Base-by-base conservation (phyloP, 1,140 invertebrate species). In the Aphelenchoides avenae region DNA sequence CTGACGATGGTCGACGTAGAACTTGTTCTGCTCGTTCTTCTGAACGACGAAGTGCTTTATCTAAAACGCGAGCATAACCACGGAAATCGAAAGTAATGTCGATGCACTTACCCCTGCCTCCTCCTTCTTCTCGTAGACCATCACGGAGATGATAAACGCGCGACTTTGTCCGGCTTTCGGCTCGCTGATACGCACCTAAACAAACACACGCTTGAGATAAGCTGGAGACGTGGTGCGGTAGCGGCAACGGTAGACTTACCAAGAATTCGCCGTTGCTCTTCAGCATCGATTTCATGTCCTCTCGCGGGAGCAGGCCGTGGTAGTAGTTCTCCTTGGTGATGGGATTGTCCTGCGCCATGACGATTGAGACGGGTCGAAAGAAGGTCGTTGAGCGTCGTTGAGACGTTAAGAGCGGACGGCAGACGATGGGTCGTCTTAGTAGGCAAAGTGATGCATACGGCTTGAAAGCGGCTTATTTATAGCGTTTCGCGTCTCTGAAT, bases 181-280 rank as follows among this genome's bases (percentile, higher is more conserved):
- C n/a, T 56, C 52, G 6, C 24, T 37, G 1, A 26, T 61, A 22
- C 11, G 29, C 13, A 60, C 5, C 15, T 6, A n/a, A n/a, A n/a
- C n/a, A 49, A 2, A 49, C 5, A 24, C 18, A 47, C 3, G n/a
- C n/a, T n/a, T 2, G 13, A 49, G 20, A 46, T 5, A 26, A 26
- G 26, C 49, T 26, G 13, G 18, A 18, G 3, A 20, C 31, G 43
- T 50, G 13, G 4, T 13, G 13, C 18, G 13, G 18, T 36, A 13
- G 18, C 13, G 47, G 47, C 11, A 24, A 18, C 26, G 26, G 24
- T 26, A 40, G 20, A 24, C 47, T 18, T 37, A 50, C 15, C 5
- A 61, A 34, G 20, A 64, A 61, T 20, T 61, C 58, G 5, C 58
- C 58, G 3, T 61, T 61, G 31, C 40, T 15, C 9, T 39, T 49